These are phyloP conservation scores for Theretra japonica DNA, from an alignment of 2,888 invertebrate species.

Conservation along the genomic window DNA sequence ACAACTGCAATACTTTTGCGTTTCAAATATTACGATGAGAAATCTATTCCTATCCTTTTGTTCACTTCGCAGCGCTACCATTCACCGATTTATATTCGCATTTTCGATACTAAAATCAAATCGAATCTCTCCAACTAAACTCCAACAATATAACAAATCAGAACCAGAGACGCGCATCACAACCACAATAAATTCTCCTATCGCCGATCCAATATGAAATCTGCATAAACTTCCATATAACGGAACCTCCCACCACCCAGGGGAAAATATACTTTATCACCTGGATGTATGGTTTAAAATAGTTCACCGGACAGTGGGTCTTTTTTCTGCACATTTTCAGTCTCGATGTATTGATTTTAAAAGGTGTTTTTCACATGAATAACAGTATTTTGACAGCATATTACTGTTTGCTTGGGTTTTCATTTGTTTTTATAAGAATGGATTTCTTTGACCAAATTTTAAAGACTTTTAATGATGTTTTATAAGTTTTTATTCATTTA, in stretches of 20 bases:
- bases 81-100: neutral
- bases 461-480: neutral
- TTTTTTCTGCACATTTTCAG: slow-evolving; percentile 10
- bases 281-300: slow-evolving; percentile 18
- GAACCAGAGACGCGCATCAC: slow-evolving; percentile 44
- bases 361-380: neutral
- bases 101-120: slow-evolving; percentile 3
- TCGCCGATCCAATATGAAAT: slow-evolving; percentile 71
- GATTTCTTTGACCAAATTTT: neutral
- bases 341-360: slow-evolving; percentile 8
- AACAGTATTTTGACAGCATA: neutral
- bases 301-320: neutral
- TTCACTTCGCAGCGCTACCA: neutral
- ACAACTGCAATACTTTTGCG: no score
- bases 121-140: neutral
- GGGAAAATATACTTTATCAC: slow-evolving; percentile 27
- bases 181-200: slow-evolving; percentile 59
- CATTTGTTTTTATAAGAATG: neutral
- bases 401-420: slow-evolving; percentile 4
- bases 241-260: neutral
- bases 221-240: slow-evolving; percentile 58
- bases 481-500: no score
- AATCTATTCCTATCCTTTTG: no score
- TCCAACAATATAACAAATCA: slow-evolving; percentile 38
- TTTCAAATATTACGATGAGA: no score